Evolutionary conservation across 1,140 invertebrate genomes (phyloP).

Genomic region (Agrilus planipennis): DNA sequence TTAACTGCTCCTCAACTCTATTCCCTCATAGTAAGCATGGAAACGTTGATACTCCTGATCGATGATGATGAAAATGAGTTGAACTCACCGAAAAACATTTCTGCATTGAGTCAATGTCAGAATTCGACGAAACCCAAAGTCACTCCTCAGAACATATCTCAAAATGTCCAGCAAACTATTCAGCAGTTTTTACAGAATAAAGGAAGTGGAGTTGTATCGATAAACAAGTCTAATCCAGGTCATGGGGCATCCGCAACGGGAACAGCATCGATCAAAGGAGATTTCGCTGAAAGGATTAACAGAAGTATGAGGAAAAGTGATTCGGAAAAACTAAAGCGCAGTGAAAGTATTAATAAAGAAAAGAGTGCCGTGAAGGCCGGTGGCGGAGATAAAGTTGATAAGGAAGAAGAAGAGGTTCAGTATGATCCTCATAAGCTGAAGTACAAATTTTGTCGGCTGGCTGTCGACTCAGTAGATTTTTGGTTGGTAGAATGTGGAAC

Average conservation of each 20-base stretch:
- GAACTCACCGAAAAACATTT: conserved; percentile 45
- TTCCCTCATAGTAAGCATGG: conserved; percentile 73
- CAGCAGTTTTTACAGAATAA: conserved; percentile 27
- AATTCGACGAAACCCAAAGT: conserved; percentile 13
- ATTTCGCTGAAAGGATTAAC: background rate
- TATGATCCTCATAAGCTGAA: conserved; percentile 52
- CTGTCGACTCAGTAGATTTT: conserved; percentile 83
- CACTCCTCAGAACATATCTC: conserved; percentile 8
- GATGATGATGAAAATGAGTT: conserved; percentile 83
- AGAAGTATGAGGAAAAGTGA: conserved; percentile 5
- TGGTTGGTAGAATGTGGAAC: conserved; percentile 83
- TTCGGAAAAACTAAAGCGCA: conserved; percentile 1
- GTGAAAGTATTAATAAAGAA: background rate
- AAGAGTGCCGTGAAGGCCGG: background rate
- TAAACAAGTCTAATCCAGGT: conserved; percentile 50
- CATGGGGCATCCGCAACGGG: background rate
- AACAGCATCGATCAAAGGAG: background rate
- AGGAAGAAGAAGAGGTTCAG: conserved; percentile 7
- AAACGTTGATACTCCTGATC: conserved; percentile 78
- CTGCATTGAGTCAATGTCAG: conserved; percentile 19
- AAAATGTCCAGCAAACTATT: conserved; percentile 20
- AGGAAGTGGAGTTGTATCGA: conserved; percentile 7
- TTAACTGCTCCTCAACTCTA: conserved; percentile 71
- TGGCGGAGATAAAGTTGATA: conserved; percentile 5
- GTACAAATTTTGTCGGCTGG: conserved; percentile 84